Base-by-base conservation (phyloP, 2,113 vertebrate species). In the Scytalopus superciliaris region DNA sequence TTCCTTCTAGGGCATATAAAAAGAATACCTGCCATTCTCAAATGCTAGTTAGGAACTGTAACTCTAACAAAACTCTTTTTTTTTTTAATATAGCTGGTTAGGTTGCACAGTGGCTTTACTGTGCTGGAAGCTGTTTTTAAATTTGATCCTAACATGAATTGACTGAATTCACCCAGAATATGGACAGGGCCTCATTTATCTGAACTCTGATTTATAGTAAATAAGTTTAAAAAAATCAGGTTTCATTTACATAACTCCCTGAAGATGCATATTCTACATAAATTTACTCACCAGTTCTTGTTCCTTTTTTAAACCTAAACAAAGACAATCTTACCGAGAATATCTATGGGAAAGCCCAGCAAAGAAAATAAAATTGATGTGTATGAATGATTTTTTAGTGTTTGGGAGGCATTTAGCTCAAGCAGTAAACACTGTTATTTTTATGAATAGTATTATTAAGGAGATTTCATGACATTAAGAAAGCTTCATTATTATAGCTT, bases 161-260 rank as follows among this genome's bases (percentile, higher is more conserved):
- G 77, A 94, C 84, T 82, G 70, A 89, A 93, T 91, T 85, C 42
- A 89, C 52, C 30, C 39, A 87, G 57, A 93, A 93, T 75, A 92
- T 23, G 40, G 81, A 73, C 64, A 93, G 30, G 45, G 10, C 19
- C 53, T 92, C 80, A 68, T 86, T 84, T 94, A 82, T 64, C 53
- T 76, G 64, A 91, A 82, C 22, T 84, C 52, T 57, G 79, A 84
- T 91, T 93, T 84, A 91, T 33, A 84, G 47, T 64, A 92, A 91
- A 94, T 47, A 91, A 66, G 93, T 52, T 15, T 27, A 88, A 62
- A 30, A 19, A 94, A 88, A 14, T 85, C 53, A 79, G 37, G 57
- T 85, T 89, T 79, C 42, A 60, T 89, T 96, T 96, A 74, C 49
- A 53, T 70, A 95, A 83, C 49, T 88, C 50, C 45, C 69, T 53